Conservation (phyloP, 2,113 vertebrate species). For the Gnathonemus echidnorhynchus region DNA sequence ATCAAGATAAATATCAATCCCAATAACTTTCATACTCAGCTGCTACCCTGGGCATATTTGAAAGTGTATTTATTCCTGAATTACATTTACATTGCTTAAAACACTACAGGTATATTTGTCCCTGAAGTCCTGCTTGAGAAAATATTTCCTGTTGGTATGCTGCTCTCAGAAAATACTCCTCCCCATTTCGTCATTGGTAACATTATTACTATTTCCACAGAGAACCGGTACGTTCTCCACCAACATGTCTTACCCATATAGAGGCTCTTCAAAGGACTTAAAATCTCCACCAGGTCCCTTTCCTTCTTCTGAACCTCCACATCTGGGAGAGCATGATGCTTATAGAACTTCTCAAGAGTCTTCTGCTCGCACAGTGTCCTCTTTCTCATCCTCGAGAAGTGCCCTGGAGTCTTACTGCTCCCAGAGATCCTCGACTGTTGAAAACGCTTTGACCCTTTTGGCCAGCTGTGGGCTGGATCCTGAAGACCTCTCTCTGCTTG, state of each 20-base stretch:
- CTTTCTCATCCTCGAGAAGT: background rate
- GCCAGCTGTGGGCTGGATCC: constrained; percentile 77
- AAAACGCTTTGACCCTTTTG: constrained; percentile 79
- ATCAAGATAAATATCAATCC: background rate
- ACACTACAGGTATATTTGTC: background rate
- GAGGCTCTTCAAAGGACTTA: constrained; percentile 11
- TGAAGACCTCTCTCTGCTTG: constrained; percentile 81
- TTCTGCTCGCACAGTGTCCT: background rate
- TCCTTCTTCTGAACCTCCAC: constrained; percentile 1
- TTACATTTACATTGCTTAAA: background rate
- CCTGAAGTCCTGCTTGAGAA: background rate
- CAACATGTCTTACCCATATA: constrained; percentile 19
- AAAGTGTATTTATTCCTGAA: background rate
- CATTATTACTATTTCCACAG: constrained; percentile 15
- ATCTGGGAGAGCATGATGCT: background rate
- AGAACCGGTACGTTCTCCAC: constrained; percentile 17
- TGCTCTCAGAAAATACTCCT: background rate
- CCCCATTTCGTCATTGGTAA: constrained; percentile 7
- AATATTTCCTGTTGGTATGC: background rate
- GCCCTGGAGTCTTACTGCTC: constrained; percentile 15
- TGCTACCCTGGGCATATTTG: background rate
- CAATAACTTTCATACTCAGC: background rate
- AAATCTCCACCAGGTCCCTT: background rate
- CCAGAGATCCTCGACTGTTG: constrained; percentile 28
- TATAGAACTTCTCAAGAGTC: constrained; percentile 11